phyloP scores from a whole-genome alignment of 2,113 vertebrate species.

The Crotalus tigris region DNA sequence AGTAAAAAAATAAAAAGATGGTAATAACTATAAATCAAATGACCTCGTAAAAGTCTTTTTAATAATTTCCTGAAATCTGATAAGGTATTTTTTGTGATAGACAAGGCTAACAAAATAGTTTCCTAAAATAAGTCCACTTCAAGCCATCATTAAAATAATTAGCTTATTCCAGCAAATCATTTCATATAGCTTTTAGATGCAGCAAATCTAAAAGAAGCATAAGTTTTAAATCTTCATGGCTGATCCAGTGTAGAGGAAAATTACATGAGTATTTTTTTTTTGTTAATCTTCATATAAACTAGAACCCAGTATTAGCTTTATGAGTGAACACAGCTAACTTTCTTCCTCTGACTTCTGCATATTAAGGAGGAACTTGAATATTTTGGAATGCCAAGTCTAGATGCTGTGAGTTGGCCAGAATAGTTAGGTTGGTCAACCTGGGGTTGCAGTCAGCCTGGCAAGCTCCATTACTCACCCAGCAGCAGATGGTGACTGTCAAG shows the following conservation, averaged over 20 bases:
- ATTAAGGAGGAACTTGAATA: neutral
- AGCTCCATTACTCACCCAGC: conserved; percentile 35
- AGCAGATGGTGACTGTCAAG: conserved; percentile 63
- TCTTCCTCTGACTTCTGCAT: neutral
- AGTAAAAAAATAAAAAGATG: neutral
- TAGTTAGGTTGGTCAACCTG: conserved; percentile 8
- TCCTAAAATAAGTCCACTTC: neutral
- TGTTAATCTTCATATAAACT: neutral
- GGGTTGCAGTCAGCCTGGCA: conserved; percentile 23
- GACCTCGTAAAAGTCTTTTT: neutral
- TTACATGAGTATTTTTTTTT: neutral
- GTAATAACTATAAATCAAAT: neutral
- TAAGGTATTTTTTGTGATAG: neutral
- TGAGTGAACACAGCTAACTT: neutral
- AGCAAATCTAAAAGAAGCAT: neutral
- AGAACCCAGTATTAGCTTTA: neutral
- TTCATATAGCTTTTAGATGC: neutral
- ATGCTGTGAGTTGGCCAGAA: neutral
- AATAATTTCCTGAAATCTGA: neutral
- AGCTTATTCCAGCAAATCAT: neutral
- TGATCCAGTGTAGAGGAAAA: neutral
- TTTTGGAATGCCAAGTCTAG: neutral
- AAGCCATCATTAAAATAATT: neutral
- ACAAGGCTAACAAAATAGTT: neutral
- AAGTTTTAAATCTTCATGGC: neutral